A percentile compares a stretch with the other conserved stretches of the same genome.
phyloP scores from a whole-genome alignment of 2,888 invertebrate species.

The Ectropis crepuscularia region DNA sequence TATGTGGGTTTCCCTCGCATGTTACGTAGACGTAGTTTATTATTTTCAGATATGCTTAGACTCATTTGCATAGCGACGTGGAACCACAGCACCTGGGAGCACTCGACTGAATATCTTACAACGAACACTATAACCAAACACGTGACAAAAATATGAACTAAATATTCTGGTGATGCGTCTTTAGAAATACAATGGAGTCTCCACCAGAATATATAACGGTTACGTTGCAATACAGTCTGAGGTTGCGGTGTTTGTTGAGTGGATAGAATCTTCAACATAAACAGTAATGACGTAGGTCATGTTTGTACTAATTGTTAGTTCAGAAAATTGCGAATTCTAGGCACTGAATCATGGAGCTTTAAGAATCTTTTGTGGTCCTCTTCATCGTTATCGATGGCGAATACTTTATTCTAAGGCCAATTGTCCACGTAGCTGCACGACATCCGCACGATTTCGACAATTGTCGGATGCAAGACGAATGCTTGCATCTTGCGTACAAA shows the following conservation, averaged over 20 bases:
- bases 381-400: too few species aligned
- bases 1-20: too few species aligned
- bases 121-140: neutral
- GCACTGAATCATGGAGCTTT: too few species aligned
- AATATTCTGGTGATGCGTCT: neutral
- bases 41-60: too few species aligned
- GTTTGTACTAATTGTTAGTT: constrained; percentile 9
- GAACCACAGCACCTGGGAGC: constrained; percentile 46
- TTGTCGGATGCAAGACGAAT: too few species aligned
- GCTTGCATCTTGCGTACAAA: too few species aligned
- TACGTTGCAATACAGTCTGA: neutral
- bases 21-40: too few species aligned
- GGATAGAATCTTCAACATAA: constrained; percentile 14
- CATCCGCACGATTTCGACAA: too few species aligned
- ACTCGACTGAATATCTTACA: constrained; percentile 9
- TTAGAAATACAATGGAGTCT: neutral
- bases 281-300: constrained; percentile 18
- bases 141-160: neutral
- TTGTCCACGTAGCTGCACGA: too few species aligned
- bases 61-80: constrained; percentile 15
- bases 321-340: neutral
- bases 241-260: neutral
- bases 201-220: neutral
- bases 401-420: too few species aligned
- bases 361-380: too few species aligned